These are phyloP conservation scores for Pristionchus mayeri DNA, from an alignment of 2,888 invertebrate species.

Conservation along the genomic window DNA sequence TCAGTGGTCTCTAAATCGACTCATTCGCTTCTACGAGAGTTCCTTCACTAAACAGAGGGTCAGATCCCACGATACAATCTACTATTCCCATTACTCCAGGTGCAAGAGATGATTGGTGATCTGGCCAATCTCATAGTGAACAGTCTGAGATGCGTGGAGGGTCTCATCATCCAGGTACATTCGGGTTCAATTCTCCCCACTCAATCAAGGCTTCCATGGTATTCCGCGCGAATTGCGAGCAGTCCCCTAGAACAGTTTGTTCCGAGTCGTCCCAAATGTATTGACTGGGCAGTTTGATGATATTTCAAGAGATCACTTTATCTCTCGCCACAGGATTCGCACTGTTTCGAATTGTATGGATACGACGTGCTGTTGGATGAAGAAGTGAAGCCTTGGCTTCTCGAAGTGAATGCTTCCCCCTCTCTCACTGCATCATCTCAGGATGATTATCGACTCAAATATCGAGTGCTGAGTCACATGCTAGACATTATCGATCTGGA, in stretches of 20 bases:
- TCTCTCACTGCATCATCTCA: conserved; percentile 80
- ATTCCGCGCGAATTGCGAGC: too few species aligned
- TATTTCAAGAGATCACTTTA: too few species aligned
- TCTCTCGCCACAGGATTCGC: conserved; percentile 78
- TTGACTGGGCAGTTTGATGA: too few species aligned
- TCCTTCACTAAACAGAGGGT: conserved; percentile 80
- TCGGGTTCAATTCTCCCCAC: background rate
- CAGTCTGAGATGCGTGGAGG: conserved; percentile 68
- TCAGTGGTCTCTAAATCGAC: conserved; percentile 79
- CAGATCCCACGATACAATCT: too few species aligned
- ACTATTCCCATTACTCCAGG: conserved; percentile 52
- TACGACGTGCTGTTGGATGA: conserved; percentile 82
- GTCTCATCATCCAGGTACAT: conserved; percentile 69
- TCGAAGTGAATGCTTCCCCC: conserved; percentile 80
- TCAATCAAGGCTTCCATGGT: background rate
- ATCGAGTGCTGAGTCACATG: conserved; percentile 81
- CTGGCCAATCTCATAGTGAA: conserved; percentile 67
- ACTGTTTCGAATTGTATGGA: conserved; percentile 83
- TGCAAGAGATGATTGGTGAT: conserved; percentile 61
- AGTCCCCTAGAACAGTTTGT: too few species aligned
- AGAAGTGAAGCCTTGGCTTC: conserved; percentile 80
- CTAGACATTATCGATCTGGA: conserved; percentile 82
- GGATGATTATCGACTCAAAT: conserved; percentile 82
- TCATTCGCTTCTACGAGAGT: conserved; percentile 80
- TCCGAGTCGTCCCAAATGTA: too few species aligned